Conservation (phyloP, 2,888 invertebrate species). For the Pediacus dermestoides region DNA sequence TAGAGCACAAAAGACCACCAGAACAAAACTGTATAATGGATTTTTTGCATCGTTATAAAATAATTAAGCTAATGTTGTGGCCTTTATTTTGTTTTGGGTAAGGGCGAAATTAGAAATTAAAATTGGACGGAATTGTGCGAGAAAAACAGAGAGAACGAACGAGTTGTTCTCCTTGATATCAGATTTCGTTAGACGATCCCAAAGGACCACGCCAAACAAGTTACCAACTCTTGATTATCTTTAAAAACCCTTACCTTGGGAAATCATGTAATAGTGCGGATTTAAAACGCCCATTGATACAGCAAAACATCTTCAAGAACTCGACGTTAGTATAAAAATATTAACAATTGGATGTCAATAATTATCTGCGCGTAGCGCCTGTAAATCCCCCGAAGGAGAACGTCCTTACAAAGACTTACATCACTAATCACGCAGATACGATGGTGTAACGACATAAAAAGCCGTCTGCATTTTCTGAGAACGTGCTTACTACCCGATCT, state of each 20-base stretch:
- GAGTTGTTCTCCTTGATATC: slow-evolving; percentile 23
- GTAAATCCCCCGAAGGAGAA: no score
- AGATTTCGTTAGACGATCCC: slow-evolving; percentile 29
- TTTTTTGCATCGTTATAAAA: slow-evolving; percentile 31
- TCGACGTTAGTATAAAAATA: no score
- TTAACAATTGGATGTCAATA: no score
- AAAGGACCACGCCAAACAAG: slow-evolving; percentile 32
- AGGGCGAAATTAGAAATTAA: slow-evolving; percentile 37
- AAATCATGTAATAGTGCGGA: slow-evolving; percentile 36
- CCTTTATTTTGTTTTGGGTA: slow-evolving; percentile 25
- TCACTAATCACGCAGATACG: no score
- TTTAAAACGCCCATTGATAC: slow-evolving; percentile 10
- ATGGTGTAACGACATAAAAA: slow-evolving; percentile 1
- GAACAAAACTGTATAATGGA: slow-evolving; percentile 7
- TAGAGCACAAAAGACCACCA: no score
- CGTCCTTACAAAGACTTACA: no score
- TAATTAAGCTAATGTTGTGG: slow-evolving; percentile 36
- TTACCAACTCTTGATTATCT: slow-evolving; percentile 39
- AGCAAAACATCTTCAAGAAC: no score
- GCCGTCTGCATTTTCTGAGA: background rate
- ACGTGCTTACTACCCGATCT: background rate
- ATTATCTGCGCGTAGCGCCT: no score
- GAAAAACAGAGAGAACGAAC: slow-evolving; percentile 26
- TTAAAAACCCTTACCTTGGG: slow-evolving; percentile 38
- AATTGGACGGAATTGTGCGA: slow-evolving; percentile 30